A percentile compares a stretch with the other conserved stretches of the same genome.
Evolutionary conservation across 2,113 vertebrate species (phyloP).

Genomic region (Oceanodroma tethys): DNA sequence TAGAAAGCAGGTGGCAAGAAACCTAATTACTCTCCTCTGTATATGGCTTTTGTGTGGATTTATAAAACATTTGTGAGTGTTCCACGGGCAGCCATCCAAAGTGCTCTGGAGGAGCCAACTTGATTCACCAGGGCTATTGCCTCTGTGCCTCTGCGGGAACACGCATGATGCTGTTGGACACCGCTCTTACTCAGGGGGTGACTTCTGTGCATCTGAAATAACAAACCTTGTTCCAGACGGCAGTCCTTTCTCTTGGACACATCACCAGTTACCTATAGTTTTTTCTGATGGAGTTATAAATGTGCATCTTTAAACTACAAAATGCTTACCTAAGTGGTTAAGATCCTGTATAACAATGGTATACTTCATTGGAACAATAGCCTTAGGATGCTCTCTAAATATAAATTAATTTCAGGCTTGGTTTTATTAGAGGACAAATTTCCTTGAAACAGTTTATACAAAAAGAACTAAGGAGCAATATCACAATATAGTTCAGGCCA

Average conservation of each 20-base stretch:
- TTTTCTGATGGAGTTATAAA: not conserved
- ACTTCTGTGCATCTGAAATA: not conserved
- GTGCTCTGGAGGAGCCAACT: not conserved
- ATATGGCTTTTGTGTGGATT: not conserved
- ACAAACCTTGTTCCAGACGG: accelerated
- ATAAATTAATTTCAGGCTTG: not conserved
- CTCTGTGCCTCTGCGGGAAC: not conserved
- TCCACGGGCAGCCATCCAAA: not conserved
- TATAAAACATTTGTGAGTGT: not conserved
- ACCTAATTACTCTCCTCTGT: not conserved
- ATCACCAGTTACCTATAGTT: not conserved
- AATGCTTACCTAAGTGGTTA: not conserved
- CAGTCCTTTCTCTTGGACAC: not conserved
- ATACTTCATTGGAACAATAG: not conserved
- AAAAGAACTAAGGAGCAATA: not conserved
- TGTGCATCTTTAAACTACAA: not conserved
- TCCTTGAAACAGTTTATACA: not conserved
- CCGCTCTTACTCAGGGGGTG: not conserved
- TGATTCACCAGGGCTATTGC: not conserved
- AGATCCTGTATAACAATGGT: not conserved
- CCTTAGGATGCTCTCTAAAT: not conserved
- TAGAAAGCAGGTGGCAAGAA: constrained; percentile 16
- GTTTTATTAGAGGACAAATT: not conserved
- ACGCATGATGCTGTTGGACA: not conserved
- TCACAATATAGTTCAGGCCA: not conserved